Conservation (phyloP, 1,140 invertebrate species). For the Coenobita brevimanus region DNA sequence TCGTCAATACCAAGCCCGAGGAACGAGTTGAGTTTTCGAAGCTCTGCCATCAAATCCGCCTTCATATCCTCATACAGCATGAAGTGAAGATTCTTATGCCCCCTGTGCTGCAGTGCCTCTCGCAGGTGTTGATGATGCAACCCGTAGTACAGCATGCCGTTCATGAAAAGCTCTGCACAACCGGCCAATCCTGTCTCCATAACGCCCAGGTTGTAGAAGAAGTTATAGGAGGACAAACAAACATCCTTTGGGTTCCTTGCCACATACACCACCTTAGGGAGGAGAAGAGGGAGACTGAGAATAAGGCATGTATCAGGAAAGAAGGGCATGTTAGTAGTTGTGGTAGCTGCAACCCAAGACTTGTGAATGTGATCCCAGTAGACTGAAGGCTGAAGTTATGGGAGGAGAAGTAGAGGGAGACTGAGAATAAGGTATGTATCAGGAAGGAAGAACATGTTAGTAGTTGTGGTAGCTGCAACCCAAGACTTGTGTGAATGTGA, state of each 20-base stretch:
- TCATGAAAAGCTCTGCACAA: conserved; percentile 2
- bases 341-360: no score
- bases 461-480: no score
- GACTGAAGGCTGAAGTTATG: no score
- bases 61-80: conserved; percentile 18
- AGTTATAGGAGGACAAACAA: background rate
- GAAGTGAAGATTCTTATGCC: background rate
- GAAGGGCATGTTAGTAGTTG: no score
- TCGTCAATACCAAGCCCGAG: background rate
- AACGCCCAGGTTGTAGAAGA: background rate
- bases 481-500: no score
- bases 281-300: no score
- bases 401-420: no score
- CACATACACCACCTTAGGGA: background rate
- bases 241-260: background rate
- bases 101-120: background rate
- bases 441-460: no score
- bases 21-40: background rate
- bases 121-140: background rate
- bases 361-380: no score
- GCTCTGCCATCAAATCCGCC: background rate
- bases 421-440: no score
- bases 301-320: no score
- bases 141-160: background rate
- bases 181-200: background rate